Conservation (phyloP, 2,888 invertebrate genomes). For the Coleophora deauratella region DNA sequence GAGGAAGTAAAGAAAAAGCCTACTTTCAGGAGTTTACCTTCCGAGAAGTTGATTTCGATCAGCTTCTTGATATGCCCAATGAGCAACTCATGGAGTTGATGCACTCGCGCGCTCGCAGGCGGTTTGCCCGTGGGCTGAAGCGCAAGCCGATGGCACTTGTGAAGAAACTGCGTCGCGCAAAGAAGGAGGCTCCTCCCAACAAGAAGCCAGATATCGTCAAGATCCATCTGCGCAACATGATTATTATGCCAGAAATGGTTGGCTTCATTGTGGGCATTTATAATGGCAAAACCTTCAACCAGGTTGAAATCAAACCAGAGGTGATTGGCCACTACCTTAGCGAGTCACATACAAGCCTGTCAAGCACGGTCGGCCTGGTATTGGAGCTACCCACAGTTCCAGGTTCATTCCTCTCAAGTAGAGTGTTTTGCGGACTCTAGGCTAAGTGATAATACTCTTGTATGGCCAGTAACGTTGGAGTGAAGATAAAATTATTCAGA, state of each 20-base stretch:
- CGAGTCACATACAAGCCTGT: constrained; percentile 98
- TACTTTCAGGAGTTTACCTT: constrained; percentile 99
- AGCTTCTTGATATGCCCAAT: constrained; percentile 98
- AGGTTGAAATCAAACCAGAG: constrained; percentile 92
- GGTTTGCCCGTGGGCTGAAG: constrained; percentile 95
- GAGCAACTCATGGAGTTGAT: constrained; percentile 97
- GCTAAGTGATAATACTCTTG: constrained; percentile 63
- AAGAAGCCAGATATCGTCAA: constrained; percentile 99
- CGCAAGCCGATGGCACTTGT: constrained; percentile 95
- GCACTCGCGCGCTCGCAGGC: constrained; percentile 93
- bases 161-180: constrained; percentile 95
- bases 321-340: constrained; percentile 98
- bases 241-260: constrained; percentile 99
- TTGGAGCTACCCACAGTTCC: constrained; percentile 98
- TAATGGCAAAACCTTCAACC: constrained; percentile 98
- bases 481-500: no score
- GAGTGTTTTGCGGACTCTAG: constrained; percentile 37
- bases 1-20: constrained; percentile 98
- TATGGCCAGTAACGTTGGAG: no score
- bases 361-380: constrained; percentile 98
- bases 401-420: constrained; percentile 97
- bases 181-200: constrained; percentile 95
- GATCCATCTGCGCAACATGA: constrained; percentile 99
- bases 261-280: constrained; percentile 99
- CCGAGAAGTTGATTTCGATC: constrained; percentile 99